Evolutionary conservation across 2,888 invertebrate genomes (phyloP), one percentile per base, ranked within the genome.

Genomic region (Cremastinae sp.): DNA sequence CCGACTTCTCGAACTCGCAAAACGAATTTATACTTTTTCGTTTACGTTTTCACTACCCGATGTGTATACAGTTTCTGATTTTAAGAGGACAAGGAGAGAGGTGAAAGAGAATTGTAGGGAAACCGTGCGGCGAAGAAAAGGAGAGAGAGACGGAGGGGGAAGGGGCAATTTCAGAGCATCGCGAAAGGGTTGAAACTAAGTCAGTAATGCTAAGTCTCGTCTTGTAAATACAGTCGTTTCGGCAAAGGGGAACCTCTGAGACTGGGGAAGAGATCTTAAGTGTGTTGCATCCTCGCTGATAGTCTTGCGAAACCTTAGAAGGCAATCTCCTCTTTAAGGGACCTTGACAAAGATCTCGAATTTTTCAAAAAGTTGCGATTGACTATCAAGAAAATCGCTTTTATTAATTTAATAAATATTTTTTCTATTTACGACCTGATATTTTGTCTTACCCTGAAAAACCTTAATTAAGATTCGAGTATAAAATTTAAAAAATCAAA

Each of bases 161-260:
- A 9, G 58, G 64, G 45, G 43, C n/a, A 47, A 18, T 35, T 20
- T 61, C 69, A 43, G 43, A 41, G n/a, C 37, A 59, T 55, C 66
- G 20, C 76, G 77, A 85, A 83, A 84, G 85, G 83, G 83, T 84
- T 81, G 79, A 84, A 86, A 86, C 83, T 86, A 83, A 86, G 86
- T 85, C 86, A 86, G 85, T 85, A 81, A 83, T 79, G 82, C 84
- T 78, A 77, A 77, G 74, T 77, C 76, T 64, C 51, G 56, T 51
- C 53, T 69, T 64, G 70, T 65, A 65, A 65, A 70, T 62, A 70
- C 18, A 80, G 79, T 75, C 76, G 74, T 78, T 75, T 76, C 65
- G 69, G 14, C 55, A 69, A 76, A 61, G 69, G 71, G 47, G 10
- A 14, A 35, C 16, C 47, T 41, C 41, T 22, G 49, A 49, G 64